Base-by-base conservation (phyloP, 2,113 vertebrate genomes). In the Mesoclemmys tuberculata region DNA sequence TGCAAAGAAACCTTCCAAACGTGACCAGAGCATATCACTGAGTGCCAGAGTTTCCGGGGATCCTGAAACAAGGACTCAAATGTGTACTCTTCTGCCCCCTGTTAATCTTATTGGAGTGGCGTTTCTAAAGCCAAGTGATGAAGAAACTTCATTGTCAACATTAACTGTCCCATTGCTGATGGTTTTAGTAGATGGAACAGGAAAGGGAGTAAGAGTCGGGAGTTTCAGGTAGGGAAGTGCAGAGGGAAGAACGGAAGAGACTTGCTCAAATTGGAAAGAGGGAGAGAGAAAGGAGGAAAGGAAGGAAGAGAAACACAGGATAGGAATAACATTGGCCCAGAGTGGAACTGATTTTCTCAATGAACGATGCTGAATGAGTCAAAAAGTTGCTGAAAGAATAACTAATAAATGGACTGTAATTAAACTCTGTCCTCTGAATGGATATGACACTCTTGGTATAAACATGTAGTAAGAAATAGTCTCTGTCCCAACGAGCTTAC, bases 31-130 rank as follows among this genome's bases (percentile, higher is more conserved):
- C 77, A 89, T 94, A 88, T 80, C 88, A 82, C 31, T 74, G 85
- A 82, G 54, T 78, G 80, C 61, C 44, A 74, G 64, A 71, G 87
- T 52, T 87, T 91, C 81, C 85, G 46, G 90, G 91, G 38, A 55
- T n/a, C 64, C 89, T 95, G 83, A 92, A 97, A 85, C 82, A 87
- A 90, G 92, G 94, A 84, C 88, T 92, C 71, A 82, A 41, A 78
- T 90, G 18, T 31, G 26, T 86, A 44, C 85, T 93, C 80, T 90
- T 93, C 68, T 96, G 51, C 51, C 2, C n/a, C 87, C 77, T 49
- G 82, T 0, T 95, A 56, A 52, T 93, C 71, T 86, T 2, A 1
- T 79, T 96, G 94, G 95, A 80, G 87, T 96, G 84, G 86, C 78
- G n/a, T 92, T 91, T 95, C 86, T 96, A 61, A 93, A 92, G 85